Evolutionary conservation across 2,888 invertebrate genomes (phyloP).

Genomic region (Hetaerina titia): DNA sequence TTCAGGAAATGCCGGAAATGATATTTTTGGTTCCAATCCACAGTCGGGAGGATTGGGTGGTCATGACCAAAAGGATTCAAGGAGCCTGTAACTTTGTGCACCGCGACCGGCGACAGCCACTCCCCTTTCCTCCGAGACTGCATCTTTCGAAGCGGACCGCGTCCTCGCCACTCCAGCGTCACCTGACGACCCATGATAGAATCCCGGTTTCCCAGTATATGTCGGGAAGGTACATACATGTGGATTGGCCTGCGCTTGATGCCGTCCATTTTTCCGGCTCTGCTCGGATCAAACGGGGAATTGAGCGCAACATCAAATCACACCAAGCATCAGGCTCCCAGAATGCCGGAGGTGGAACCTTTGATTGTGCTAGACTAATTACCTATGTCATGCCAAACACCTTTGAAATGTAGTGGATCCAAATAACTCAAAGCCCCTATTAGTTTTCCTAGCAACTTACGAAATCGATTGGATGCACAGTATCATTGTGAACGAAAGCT

Average conservation of each 20-base stretch:
- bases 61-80: background rate
- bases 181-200: background rate
- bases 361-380: background rate
- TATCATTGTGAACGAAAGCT: too few species aligned
- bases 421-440: background rate
- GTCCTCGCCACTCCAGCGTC: background rate
- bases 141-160: background rate
- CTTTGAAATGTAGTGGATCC: background rate
- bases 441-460: background rate
- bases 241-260: too few species aligned
- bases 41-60: background rate
- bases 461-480: too few species aligned
- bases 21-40: background rate
- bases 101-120: background rate
- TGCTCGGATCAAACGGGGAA: background rate
- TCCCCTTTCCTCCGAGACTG: too few species aligned
- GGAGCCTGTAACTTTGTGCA: background rate
- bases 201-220: too few species aligned
- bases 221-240: too few species aligned
- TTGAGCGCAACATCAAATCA: background rate
- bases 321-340: background rate
- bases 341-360: background rate
- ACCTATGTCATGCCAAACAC: background rate
- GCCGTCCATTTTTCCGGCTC: background rate
- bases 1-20: too few species aligned